These are phyloP conservation scores for Synanthedon formicaeformis DNA, from an alignment of 2,888 invertebrate genomes.

Conservation along the genomic window DNA sequence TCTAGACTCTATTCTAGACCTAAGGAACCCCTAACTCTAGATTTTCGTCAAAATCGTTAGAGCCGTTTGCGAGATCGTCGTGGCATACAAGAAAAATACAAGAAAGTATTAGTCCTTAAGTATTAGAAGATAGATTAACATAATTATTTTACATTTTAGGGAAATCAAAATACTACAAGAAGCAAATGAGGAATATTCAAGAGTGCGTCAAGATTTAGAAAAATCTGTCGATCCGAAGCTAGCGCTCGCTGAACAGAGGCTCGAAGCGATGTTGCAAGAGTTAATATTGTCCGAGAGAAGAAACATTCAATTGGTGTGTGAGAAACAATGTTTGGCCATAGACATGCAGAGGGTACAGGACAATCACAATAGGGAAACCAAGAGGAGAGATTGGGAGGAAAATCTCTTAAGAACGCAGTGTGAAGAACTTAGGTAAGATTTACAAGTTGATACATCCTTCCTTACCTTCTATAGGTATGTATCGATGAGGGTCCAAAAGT, in stretches of 20 bases:
- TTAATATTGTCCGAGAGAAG: slow-evolving; percentile 71
- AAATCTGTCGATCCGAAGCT: slow-evolving; percentile 45
- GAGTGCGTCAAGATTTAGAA: slow-evolving; percentile 38
- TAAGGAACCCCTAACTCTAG: too few species aligned
- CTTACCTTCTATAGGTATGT: neutral
- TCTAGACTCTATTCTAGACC: too few species aligned
- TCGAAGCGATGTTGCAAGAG: slow-evolving; percentile 72
- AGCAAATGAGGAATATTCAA: slow-evolving; percentile 51
- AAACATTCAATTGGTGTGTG: slow-evolving; percentile 67
- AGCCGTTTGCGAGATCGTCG: too few species aligned
- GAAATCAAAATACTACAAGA: slow-evolving; percentile 67
- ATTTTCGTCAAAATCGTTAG: too few species aligned
- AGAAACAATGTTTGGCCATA: slow-evolving; percentile 69
- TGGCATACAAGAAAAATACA: too few species aligned
- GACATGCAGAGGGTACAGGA: slow-evolving; percentile 71
- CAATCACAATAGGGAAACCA: slow-evolving; percentile 66
- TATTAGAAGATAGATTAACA: too few species aligned
- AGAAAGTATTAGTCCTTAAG: too few species aligned
- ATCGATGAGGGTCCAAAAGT: too few species aligned
- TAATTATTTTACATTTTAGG: slow-evolving; percentile 18
- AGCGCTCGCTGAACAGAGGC: slow-evolving; percentile 62
- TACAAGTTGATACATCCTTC: neutral
- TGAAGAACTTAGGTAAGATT: slow-evolving; percentile 46
- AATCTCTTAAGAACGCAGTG: slow-evolving; percentile 45
- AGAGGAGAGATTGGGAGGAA: slow-evolving; percentile 72